A percentile compares a stretch with the other conserved stretches of the same genome.
Evolutionary conservation across 2,888 invertebrate species (phyloP).

Genomic region (Ferdinandea cuprea): DNA sequence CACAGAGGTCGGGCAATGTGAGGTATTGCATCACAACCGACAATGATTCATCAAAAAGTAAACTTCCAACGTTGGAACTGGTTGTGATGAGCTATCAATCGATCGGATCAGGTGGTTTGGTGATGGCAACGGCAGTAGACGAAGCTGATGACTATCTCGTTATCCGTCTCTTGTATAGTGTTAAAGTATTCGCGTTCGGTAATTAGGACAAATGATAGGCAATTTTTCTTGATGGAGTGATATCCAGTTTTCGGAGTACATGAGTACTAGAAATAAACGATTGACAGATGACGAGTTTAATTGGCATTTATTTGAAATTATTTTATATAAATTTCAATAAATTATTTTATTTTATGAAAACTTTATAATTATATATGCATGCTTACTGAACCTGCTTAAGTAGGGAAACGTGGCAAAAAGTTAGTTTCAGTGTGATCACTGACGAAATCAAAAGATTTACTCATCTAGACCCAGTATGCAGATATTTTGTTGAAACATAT

Average conservation of each 20-base stretch:
- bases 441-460: too few relatives aligned
- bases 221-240: slow-evolving; percentile 29
- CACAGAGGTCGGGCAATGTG: slow-evolving; percentile 41
- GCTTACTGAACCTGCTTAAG: too few relatives aligned
- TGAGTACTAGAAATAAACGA: slow-evolving; percentile 6
- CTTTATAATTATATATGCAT: too few relatives aligned
- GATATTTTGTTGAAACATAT: too few relatives aligned
- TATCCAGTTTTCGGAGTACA: slow-evolving; percentile 31
- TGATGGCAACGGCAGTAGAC: slow-evolving; percentile 39
- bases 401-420: too few relatives aligned
- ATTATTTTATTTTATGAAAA: too few relatives aligned
- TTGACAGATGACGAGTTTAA: slow-evolving; percentile 44
- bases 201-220: slow-evolving; percentile 64
- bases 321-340: too few relatives aligned
- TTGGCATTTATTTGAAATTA: background rate
- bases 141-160: slow-evolving; percentile 35
- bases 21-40: slow-evolving; percentile 45
- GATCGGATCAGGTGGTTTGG: slow-evolving; percentile 55
- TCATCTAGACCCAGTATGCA: too few relatives aligned
- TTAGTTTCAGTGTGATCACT: too few relatives aligned
- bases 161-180: slow-evolving; percentile 33
- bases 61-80: slow-evolving; percentile 27
- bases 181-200: slow-evolving; percentile 52
- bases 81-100: slow-evolving; percentile 58
- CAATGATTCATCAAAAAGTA: slow-evolving; percentile 54